A percentile compares a stretch with the other conserved stretches of the same genome.
Conservation (phyloP, 23 tunicate species). For the Clavelina lepadiformis region DNA sequence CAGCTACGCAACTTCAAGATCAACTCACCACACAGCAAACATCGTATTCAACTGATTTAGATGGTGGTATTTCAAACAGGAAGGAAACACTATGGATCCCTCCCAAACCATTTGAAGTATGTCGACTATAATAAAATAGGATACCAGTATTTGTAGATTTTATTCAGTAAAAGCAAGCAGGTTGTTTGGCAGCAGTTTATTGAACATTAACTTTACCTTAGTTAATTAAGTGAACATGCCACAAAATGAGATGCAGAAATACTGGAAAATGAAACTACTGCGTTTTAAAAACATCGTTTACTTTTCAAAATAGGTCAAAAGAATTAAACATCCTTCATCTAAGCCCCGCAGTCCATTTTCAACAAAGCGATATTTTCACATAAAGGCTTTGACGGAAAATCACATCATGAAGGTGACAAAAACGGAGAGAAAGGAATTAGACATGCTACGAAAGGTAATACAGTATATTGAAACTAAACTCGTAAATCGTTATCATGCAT, state of each 20-base stretch:
- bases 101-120: conserved; percentile 79
- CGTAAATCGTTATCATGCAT: too few relatives aligned
- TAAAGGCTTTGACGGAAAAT: conserved; percentile 63
- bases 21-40: too few relatives aligned
- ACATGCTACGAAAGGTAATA: conserved; percentile 49
- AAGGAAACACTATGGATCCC: conserved; percentile 56
- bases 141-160: background rate
- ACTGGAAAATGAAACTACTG: too few relatives aligned
- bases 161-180: background rate
- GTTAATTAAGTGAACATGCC: too few relatives aligned
- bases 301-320: conserved; percentile 40
- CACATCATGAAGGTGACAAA: conserved; percentile 56
- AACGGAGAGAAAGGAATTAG: conserved; percentile 47
- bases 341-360: conserved; percentile 64
- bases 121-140: background rate
- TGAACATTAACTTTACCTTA: too few relatives aligned
- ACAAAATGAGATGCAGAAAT: too few relatives aligned
- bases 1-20: too few relatives aligned
- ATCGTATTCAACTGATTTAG: too few relatives aligned
- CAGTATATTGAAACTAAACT: too few relatives aligned
- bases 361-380: conserved; percentile 26
- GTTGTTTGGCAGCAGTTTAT: conserved; percentile 1
- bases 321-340: conserved; percentile 27
- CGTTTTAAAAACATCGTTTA: background rate
- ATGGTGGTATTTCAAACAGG: too few relatives aligned